These are phyloP conservation scores for Gymnodraco acuticeps DNA, from an alignment of 2,797 vertebrate genomes.

Conservation along the genomic window DNA sequence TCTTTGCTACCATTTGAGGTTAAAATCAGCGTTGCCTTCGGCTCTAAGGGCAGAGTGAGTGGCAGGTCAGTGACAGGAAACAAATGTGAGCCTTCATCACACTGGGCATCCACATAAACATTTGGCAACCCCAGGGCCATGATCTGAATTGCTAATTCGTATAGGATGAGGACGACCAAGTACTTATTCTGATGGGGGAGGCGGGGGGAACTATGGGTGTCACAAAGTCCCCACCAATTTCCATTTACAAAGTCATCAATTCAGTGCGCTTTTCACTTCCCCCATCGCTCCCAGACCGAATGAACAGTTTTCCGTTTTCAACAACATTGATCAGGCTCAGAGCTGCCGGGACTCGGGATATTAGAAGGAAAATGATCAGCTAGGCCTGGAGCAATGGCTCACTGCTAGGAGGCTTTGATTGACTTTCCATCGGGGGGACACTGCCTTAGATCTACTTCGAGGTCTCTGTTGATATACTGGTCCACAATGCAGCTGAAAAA, in stretches of 20 bases:
- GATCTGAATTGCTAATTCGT: constrained; percentile 84
- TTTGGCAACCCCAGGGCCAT: constrained; percentile 66
- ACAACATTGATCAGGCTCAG: constrained; percentile 80
- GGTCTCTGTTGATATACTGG: constrained; percentile 57
- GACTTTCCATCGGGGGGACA: constrained; percentile 69
- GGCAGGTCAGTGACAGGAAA: constrained; percentile 84
- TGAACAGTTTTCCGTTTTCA: constrained; percentile 77
- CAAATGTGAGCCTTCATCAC: constrained; percentile 85
- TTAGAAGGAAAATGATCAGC: constrained; percentile 82
- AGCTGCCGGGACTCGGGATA: constrained; percentile 67
- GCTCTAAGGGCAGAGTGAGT: constrained; percentile 75
- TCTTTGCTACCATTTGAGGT: constrained; percentile 63
- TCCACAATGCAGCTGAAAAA: constrained; percentile 41
- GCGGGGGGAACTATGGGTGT: constrained; percentile 45
- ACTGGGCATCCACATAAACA: constrained; percentile 81
- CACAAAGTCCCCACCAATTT: constrained; percentile 55
- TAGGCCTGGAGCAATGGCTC: constrained; percentile 68
- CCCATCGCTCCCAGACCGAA: constrained; percentile 54
- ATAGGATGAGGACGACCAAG: constrained; percentile 63
- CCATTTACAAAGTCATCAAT: constrained; percentile 78
- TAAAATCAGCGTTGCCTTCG: constrained; percentile 60
- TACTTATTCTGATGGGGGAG: constrained; percentile 49
- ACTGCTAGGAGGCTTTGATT: constrained; percentile 79
- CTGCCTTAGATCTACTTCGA: constrained; percentile 53
- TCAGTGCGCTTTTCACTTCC: constrained; percentile 70